Evolutionary conservation across 2,888 invertebrate species (phyloP), one percentile per base, ranked within the genome.

Genomic region (Eupithecia subumbrata): DNA sequence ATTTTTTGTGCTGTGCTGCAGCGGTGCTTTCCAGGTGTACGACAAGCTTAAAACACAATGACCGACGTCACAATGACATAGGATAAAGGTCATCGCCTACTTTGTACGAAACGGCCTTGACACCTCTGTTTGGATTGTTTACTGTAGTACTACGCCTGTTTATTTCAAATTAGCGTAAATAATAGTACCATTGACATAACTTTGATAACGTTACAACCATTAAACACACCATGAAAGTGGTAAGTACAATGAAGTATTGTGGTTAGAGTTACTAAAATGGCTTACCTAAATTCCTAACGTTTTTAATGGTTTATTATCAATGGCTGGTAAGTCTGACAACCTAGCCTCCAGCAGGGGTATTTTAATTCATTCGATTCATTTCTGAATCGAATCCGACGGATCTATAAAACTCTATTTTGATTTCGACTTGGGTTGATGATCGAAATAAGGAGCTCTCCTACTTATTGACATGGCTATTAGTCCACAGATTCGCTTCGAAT

Each of bases 151-250:
- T 69, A 79, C 78, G 79, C 76, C 45, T 76, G 76, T 78, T 78
- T 76, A 71, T 48, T 77, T 60, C 71, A 74, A 75, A 80, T 78
- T 76, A 72, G 74, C 75, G 80, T 81, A 67, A 30, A 78, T 72
- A 80, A 80, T 81, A 78, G 72, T 66, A 76, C 76, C 73, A 79
- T 77, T 71, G 78, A 80, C 74, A 72, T 79, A 78, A 79, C 71
- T 73, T 66, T 76, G 71, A 75, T 78, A 72, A 73, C 71, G 12
- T 18, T 34, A 64, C 11, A 64, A 34, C 34, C 34, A 18, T 64
- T 34, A 60, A 25, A 25, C 5, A 60, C n/a, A 25, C 60, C 60
- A 60, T 60, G 60, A 60, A 60, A 60, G 60, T 25, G 60, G 60
- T 25, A 25, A 25, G 5, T 25, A 60, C 60, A 60, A 60, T 60